Evolutionary conservation across 1,140 invertebrate genomes (phyloP), one percentile per base, ranked within the genome.

Genomic region (Zaprionus taronus): DNA sequence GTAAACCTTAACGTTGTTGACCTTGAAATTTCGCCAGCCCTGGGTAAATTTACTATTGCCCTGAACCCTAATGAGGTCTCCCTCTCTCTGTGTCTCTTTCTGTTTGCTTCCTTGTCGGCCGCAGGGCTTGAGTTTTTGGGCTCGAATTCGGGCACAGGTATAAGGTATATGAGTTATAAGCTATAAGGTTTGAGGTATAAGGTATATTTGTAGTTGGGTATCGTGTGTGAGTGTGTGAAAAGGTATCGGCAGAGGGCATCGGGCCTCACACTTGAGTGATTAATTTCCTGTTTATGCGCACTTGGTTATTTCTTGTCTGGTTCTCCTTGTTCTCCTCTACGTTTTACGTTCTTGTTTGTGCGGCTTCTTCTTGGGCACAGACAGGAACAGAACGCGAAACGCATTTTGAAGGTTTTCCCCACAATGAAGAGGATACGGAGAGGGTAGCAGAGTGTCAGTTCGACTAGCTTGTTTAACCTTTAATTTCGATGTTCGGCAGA

Each of bases 201-300:
- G 62, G 34, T 60, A 14, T 31, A 47, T 47, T 17, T 47, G 6
- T 47, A 38, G 36, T 28, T n/a, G 62, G 31, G 57, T 38, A 60
- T 20, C 57, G 34, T 24, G 9, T 12, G 38, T 41, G 11, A 5
- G 61, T 58, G 41, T 70, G 72, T 70, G 72, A 70, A 69, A 72
- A 72, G 66, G 64, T 69, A 72, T 81, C 53, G 67, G 69, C 83
- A 70, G 20, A 70, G 20, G 51, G 65, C 51, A 72, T 47, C 41
- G 41, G 41, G n/a, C 67, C 61, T 57, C 67, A 87, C 84, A 87
- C 80, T 80, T 58, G 84, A 79, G 69, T 87, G 84, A 87, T 89
- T 87, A 87, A 87, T 87, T 87, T 87, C 84, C 84, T 87, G 84
- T 87, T 87, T 89, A 89, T 87, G 73, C 79, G 78, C 84, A 89